These are phyloP conservation scores for Misgurnus mizolepis DNA, from an alignment of 2,113 vertebrate genomes.

Conservation along the genomic window DNA sequence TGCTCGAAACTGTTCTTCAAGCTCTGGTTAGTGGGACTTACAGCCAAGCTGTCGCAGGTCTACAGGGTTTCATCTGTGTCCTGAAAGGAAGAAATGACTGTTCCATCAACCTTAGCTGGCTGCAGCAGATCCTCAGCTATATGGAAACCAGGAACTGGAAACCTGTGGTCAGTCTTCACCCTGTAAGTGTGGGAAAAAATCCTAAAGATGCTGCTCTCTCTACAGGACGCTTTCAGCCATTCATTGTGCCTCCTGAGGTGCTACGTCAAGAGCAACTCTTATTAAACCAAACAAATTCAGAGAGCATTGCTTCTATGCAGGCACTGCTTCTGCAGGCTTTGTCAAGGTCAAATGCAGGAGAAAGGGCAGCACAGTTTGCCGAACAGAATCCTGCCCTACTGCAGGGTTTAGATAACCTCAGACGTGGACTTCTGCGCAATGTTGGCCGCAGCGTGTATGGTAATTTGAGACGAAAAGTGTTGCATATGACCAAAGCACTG, in stretches of 20 bases:
- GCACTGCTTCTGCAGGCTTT: conserved; percentile 77
- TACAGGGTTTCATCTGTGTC: conserved; percentile 79
- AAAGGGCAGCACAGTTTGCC: conserved; percentile 57
- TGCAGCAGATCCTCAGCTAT: conserved; percentile 77
- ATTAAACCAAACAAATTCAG: conserved; percentile 61
- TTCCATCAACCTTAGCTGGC: conserved; percentile 76
- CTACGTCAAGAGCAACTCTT: conserved; percentile 52
- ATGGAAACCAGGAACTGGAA: conserved; percentile 84
- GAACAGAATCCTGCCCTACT: conserved; percentile 76
- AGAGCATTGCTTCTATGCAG: conserved; percentile 65
- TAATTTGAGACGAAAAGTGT: conserved; percentile 81
- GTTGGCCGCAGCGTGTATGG: conserved; percentile 82
- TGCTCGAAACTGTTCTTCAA: conserved; percentile 79
- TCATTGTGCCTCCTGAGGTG: conserved; percentile 71
- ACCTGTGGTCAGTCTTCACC: conserved; percentile 80
- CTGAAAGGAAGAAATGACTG: conserved; percentile 80
- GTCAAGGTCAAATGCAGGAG: conserved; percentile 69
- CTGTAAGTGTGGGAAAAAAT: conserved; percentile 61
- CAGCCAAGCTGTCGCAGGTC: conserved; percentile 72
- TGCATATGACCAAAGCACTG: conserved; percentile 78
- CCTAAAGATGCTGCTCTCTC: conserved; percentile 47
- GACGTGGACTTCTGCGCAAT: conserved; percentile 76
- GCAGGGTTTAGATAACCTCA: conserved; percentile 75
- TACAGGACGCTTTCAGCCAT: conserved; percentile 72
- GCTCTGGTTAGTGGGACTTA: conserved; percentile 79